Base-by-base conservation (phyloP, 2,797 vertebrate genomes). In the Oryzias dopingdopingensis region DNA sequence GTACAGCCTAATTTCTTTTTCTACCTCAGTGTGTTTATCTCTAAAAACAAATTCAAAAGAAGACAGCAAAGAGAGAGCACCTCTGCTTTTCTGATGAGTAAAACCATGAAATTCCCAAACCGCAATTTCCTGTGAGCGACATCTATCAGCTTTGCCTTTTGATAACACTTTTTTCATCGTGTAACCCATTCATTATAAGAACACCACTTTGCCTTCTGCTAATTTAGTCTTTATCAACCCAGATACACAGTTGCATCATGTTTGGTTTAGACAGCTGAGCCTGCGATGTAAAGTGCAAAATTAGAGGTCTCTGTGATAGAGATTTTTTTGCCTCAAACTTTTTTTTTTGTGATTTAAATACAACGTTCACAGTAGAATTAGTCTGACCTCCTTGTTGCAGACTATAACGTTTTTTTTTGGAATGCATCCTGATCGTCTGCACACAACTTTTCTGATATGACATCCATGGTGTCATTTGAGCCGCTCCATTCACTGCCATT, bases 11-110 rank as follows among this genome's bases (percentile, higher is more conserved):
- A 80, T 89, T 95, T 94, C 64, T 90, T 93, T 37, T 94, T 94
- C 94, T 96, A 96, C 95, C 95, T 96, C 95, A 92, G 91, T 95
- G 95, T 91, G 83, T 94, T 94, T 95, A 90, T 93, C 89, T 93
- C 85, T 81, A 76, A 92, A 91, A 87, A 77, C 88, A 90, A 93
- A 88, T 89, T 90, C 69, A 79, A 57, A 80, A 29, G 10, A 83
- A 84, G 85, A 85, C 82, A 84, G 73, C 75, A 76, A 89, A 79
- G 84, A 79, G 79, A 84, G 79, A 79, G 74, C 80, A 83, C 81
- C 84, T 86, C 62, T 84, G 80, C 86, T 89, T 81, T 80, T 59
- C 54, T 85, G 76, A 84, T 85, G 87, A 88, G 79, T 83, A 91
- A 90, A 89, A 80, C 65, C 81, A 49, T 63, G 67, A 71, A 60